Evolutionary conservation across 2,113 vertebrate genomes (phyloP).

Genomic region (Peromyscus maniculatus): DNA sequence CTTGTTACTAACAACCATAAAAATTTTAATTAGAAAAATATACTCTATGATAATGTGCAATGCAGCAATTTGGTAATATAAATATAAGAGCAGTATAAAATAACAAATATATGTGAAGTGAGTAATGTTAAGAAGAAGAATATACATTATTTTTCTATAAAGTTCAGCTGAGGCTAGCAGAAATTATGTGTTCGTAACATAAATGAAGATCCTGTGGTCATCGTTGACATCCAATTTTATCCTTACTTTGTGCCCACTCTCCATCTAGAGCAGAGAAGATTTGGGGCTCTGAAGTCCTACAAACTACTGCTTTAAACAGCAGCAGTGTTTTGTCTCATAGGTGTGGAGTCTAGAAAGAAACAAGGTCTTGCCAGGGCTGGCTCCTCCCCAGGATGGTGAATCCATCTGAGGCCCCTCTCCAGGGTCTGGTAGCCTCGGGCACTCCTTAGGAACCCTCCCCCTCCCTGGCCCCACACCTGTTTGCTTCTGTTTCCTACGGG

Average conservation of each 20-base stretch:
- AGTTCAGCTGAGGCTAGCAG: not conserved
- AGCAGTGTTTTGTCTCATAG: not conserved
- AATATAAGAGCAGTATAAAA: not conserved
- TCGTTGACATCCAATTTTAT: not conserved
- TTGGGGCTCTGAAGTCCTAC: not conserved
- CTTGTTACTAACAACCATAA: slow-evolving; percentile 10
- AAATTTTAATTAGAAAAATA: not conserved
- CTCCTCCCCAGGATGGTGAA: not conserved
- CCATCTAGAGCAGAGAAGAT: not conserved
- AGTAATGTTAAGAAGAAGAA: slow-evolving; percentile 3
- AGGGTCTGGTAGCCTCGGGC: not conserved
- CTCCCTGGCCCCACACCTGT: not conserved
- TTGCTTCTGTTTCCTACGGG: not conserved
- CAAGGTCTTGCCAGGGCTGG: not conserved
- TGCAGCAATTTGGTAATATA: not conserved
- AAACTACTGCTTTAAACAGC: not conserved
- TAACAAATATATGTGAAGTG: not conserved
- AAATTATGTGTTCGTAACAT: not conserved
- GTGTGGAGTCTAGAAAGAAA: not conserved
- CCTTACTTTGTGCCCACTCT: not conserved
- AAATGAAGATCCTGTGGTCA: not conserved
- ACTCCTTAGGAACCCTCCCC: not conserved
- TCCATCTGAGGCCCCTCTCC: not conserved
- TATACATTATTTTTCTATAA: slow-evolving; percentile 1
- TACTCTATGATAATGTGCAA: not conserved